A percentile compares a stretch with the other conserved stretches of the same genome.
Conservation (phyloP, 2,888 invertebrate genomes). For the Pristionchus entomophagus region DNA sequence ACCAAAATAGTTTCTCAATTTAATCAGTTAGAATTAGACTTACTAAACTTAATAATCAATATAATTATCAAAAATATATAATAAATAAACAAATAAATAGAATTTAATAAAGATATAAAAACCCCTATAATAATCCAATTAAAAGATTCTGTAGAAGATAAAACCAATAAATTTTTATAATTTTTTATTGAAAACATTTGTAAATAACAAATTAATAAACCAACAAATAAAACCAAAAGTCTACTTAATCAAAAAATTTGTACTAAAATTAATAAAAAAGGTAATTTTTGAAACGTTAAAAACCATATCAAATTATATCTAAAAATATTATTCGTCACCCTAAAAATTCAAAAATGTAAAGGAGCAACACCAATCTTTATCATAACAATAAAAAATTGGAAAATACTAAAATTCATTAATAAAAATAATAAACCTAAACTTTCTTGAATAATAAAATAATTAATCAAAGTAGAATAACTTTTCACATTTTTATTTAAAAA, state of each 20-base stretch:
- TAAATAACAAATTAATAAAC: constrained; percentile 60
- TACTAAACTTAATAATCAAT: constrained; percentile 58
- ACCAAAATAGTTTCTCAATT: constrained; percentile 58
- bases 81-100: constrained; percentile 60
- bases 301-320: constrained; percentile 59
- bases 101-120: constrained; percentile 57
- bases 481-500: constrained; percentile 57
- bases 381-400: constrained; percentile 61
- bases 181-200: constrained; percentile 61
- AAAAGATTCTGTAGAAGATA: constrained; percentile 63
- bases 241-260: constrained; percentile 54
- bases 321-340: constrained; percentile 57
- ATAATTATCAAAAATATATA: constrained; percentile 61
- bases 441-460: constrained; percentile 64
- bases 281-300: constrained; percentile 75
- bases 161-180: constrained; percentile 59
- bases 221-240: constrained; percentile 56
- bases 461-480: constrained; percentile 58
- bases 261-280: constrained; percentile 82
- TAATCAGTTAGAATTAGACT: constrained; percentile 52
- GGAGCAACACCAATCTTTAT: constrained; percentile 61
- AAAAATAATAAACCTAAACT: constrained; percentile 60
- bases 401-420: constrained; percentile 52
- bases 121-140: constrained; percentile 76
- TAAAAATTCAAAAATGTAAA: constrained; percentile 62